phyloP scores from a whole-genome alignment of 30 jellyfish, hydroid and myxozoan genomes.

The Hydractinia echinata region DNA sequence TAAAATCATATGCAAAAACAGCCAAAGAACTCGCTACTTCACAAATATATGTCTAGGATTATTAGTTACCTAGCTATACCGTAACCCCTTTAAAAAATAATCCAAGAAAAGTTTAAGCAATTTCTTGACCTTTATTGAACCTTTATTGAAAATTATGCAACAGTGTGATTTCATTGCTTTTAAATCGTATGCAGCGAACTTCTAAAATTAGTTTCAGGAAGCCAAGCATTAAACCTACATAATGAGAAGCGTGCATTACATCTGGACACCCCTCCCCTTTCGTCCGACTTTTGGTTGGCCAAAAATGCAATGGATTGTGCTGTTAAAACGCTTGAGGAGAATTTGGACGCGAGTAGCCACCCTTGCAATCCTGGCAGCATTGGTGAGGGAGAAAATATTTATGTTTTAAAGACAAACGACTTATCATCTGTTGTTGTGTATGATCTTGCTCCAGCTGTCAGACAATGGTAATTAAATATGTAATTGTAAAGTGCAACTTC shows the following conservation, averaged over 20 bases:
- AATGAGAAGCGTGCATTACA: constrained; percentile 1
- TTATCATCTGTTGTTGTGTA: background rate
- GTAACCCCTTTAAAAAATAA: no score
- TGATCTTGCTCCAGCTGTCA: background rate
- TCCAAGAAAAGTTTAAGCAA: no score
- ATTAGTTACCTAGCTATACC: no score
- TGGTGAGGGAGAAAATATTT: background rate
- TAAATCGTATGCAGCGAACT: no score
- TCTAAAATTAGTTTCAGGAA: background rate
- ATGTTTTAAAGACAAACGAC: background rate
- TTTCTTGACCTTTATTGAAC: no score
- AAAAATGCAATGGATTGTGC: background rate
- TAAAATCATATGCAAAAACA: no score
- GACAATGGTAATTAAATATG: background rate
- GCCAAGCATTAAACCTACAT: background rate
- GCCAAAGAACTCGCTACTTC: no score
- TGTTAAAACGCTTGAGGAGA: background rate
- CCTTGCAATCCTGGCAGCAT: background rate
- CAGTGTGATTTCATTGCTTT: no score
- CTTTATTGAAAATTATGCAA: no score
- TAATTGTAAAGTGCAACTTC: no score
- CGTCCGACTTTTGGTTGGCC: background rate
- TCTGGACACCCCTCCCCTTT: background rate
- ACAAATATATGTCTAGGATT: no score
- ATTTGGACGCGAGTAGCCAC: background rate